These are phyloP conservation scores for Cantharis nigra DNA, from an alignment of 2,888 invertebrate genomes.

Conservation along the genomic window DNA sequence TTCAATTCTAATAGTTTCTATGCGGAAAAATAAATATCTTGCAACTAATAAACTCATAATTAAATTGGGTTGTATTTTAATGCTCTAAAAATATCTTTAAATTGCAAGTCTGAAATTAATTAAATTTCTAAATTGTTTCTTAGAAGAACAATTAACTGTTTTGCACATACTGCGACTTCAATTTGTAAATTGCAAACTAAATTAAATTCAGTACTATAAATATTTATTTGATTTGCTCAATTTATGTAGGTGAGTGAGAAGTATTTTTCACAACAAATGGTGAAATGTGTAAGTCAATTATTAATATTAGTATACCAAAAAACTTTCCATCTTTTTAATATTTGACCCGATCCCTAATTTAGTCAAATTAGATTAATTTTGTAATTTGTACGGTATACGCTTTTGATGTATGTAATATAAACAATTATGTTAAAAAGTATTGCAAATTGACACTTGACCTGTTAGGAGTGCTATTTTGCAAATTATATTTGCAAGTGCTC, in stretches of 20 bases:
- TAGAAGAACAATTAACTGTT: conserved; percentile 17
- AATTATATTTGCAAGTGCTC: conserved; percentile 46
- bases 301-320: background rate
- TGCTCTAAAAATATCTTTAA: conserved; percentile 16
- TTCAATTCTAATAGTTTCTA: background rate
- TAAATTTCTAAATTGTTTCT: conserved; percentile 17
- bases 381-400: background rate
- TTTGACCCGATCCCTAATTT: background rate
- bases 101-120: conserved; percentile 15
- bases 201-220: background rate
- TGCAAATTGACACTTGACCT: conserved; percentile 53
- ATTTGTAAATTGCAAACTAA: background rate
- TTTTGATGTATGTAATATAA: conserved; percentile 38
- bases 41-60: background rate
- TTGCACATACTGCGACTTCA: conserved; percentile 13
- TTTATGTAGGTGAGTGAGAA: background rate
- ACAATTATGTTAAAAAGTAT: conserved; percentile 49
- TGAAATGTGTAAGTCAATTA: background rate
- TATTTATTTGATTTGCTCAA: background rate
- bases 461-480: conserved; percentile 47
- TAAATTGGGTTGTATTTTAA: conserved; percentile 5
- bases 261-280: background rate
- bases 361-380: background rate
- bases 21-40: conserved; percentile 6
- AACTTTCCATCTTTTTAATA: background rate